Percentiles rank a stretch among this genome's conserved stretches.
These are phyloP conservation scores for Crenuchus spilurus DNA, from an alignment of 2,797 vertebrate species.

Conservation along the genomic window DNA sequence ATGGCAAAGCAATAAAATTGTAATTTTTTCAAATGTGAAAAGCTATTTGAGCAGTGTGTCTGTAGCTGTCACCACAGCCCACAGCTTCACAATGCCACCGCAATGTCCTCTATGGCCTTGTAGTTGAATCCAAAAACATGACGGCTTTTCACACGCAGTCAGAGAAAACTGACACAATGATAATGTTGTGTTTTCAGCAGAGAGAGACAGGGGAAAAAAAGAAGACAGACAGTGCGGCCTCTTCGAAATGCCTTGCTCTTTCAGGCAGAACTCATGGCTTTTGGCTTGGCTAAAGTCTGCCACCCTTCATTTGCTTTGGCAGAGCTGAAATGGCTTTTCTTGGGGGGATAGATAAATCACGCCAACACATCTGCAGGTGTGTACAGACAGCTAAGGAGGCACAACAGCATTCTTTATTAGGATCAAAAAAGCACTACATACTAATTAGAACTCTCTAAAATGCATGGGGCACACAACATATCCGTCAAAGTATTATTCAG, in stretches of 20 bases:
- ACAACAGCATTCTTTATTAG: slow-evolving; percentile 36
- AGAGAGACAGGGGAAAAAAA: slow-evolving; percentile 31
- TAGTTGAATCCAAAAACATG: slow-evolving; percentile 50
- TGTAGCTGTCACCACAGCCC: slow-evolving; percentile 41
- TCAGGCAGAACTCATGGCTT: slow-evolving; percentile 62
- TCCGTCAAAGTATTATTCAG: too few species aligned
- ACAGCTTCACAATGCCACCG: slow-evolving; percentile 31
- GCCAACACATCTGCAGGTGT: slow-evolving; percentile 54
- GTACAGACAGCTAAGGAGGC: slow-evolving; percentile 25
- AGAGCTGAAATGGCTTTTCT: slow-evolving; percentile 61
- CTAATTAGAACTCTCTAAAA: slow-evolving; percentile 3
- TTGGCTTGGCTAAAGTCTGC: slow-evolving; percentile 62
- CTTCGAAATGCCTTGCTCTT: slow-evolving; percentile 53
- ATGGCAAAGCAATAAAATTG: slow-evolving; percentile 22
- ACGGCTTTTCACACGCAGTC: slow-evolving; percentile 46
- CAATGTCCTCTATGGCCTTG: slow-evolving; percentile 28
- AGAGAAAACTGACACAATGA: slow-evolving; percentile 41
- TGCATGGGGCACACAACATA: too few species aligned
- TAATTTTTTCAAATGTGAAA: slow-evolving; percentile 43
- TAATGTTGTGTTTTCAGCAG: slow-evolving; percentile 40
- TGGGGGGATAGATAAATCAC: slow-evolving; percentile 60
- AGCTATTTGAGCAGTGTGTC: slow-evolving; percentile 19
- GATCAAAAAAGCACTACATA: slow-evolving; percentile 9
- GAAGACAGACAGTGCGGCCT: slow-evolving; percentile 45
- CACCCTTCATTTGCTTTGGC: slow-evolving; percentile 62